A percentile compares a stretch with the other conserved stretches of the same genome.
These are phyloP conservation scores for Pseudeuparius sepicola DNA, from an alignment of 2,888 invertebrate genomes.

Conservation along the genomic window DNA sequence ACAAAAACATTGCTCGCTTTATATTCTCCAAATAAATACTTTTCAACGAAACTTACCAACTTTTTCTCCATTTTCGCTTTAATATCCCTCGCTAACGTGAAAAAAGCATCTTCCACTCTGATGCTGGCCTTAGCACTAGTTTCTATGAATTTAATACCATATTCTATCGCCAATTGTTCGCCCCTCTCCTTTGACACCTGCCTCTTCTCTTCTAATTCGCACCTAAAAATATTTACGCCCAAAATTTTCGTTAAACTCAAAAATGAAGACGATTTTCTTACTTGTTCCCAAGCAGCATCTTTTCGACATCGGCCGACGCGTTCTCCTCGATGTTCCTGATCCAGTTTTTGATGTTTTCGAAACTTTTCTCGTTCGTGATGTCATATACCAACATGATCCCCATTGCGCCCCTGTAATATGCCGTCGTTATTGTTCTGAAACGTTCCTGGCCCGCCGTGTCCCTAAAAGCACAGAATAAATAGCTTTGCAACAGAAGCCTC, in stretches of 20 bases:
- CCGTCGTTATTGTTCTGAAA: slow-evolving; percentile 97
- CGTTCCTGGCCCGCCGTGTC: slow-evolving; percentile 99
- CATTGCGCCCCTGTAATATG: slow-evolving; percentile 99
- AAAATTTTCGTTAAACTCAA: too few relatives aligned
- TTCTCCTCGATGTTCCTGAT: slow-evolving; percentile 98
- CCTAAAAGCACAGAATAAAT: too few relatives aligned
- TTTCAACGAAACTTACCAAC: slow-evolving; percentile 78
- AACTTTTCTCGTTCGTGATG: slow-evolving; percentile 97
- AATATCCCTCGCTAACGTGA: slow-evolving; percentile 93
- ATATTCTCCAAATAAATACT: too few relatives aligned
- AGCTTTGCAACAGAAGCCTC: too few relatives aligned
- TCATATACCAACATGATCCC: slow-evolving; percentile 99
- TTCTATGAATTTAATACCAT: slow-evolving; percentile 98
- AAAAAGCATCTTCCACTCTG: slow-evolving; percentile 97
- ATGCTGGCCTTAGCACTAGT: slow-evolving; percentile 97
- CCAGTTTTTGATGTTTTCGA: slow-evolving; percentile 99
- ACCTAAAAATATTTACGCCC: slow-evolving; percentile 99
- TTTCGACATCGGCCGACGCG: slow-evolving; percentile 97
- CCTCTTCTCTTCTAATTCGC: slow-evolving; percentile 92
- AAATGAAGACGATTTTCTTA: too few relatives aligned
- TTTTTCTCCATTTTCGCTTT: slow-evolving; percentile 98
- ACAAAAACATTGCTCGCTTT: too few relatives aligned
- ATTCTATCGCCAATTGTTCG: slow-evolving; percentile 94
- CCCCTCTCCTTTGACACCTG: slow-evolving; percentile 94
- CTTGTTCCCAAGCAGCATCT: slow-evolving; percentile 63